Evolutionary conservation across 1,140 invertebrate species (phyloP).

Genomic region (Ceratitis capitata): DNA sequence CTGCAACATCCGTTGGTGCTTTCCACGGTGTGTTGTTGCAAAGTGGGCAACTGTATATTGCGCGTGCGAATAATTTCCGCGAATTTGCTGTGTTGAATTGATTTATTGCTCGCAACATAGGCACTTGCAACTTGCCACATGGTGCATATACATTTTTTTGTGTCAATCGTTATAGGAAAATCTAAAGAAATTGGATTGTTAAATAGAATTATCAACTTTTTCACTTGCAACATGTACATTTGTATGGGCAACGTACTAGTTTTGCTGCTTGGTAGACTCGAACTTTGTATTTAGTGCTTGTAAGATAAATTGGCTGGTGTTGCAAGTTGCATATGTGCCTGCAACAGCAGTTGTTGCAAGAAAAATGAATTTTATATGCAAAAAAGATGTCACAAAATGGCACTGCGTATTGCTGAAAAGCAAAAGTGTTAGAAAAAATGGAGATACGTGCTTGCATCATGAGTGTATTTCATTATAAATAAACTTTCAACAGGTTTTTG

Average conservation of each 20-base stretch:
- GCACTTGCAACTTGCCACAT: conserved; percentile 10
- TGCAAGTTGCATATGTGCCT: not conserved
- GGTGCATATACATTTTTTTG: not conserved
- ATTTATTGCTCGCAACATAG: conserved; percentile 49
- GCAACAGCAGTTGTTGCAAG: too few relatives aligned
- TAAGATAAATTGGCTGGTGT: not conserved
- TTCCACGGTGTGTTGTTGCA: not conserved
- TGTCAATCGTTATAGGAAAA: not conserved
- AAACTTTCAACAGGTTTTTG: too few relatives aligned
- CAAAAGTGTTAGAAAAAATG: too few relatives aligned
- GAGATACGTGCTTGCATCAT: too few relatives aligned
- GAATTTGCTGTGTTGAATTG: conserved; percentile 58
- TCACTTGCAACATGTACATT: not conserved
- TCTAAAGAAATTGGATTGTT: not conserved
- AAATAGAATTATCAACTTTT: not conserved
- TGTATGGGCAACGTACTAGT: not conserved
- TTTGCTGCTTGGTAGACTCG: not conserved
- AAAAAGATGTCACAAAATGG: too few relatives aligned
- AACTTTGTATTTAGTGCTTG: not conserved
- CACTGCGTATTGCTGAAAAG: too few relatives aligned
- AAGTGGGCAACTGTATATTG: not conserved
- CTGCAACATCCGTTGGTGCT: conserved; percentile 4
- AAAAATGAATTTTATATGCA: too few relatives aligned
- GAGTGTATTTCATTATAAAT: too few relatives aligned
- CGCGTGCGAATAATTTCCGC: conserved; percentile 22